Evolutionary conservation across 2,113 vertebrate genomes (phyloP).

Genomic region (Orycteropus afer): DNA sequence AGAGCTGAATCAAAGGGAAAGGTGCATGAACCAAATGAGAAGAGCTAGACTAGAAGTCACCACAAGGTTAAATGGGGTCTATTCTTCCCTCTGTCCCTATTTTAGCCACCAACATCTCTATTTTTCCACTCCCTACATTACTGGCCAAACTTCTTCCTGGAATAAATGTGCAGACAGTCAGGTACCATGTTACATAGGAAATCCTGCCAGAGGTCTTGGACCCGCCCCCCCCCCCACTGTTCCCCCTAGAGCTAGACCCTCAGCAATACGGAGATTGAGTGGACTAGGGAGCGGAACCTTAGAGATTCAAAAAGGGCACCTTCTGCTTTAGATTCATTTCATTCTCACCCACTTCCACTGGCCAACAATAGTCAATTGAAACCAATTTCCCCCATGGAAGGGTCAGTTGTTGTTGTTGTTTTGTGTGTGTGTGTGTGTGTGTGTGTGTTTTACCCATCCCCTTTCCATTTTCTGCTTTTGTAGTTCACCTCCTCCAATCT

Average conservation of each 20-base stretch:
- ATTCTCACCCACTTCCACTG: slow-evolving; percentile 24
- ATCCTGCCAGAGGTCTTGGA: slow-evolving; percentile 13
- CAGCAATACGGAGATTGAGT: not conserved
- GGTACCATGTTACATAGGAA: slow-evolving; percentile 65
- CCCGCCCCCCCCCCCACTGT: not conserved
- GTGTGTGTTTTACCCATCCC: slow-evolving; percentile 52
- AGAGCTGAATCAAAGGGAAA: not conserved
- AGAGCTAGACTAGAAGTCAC: not conserved
- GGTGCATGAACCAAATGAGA: not conserved
- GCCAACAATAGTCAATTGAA: slow-evolving; percentile 73
- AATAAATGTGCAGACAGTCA: slow-evolving; percentile 65
- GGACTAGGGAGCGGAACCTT: not conserved
- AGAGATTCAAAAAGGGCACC: not conserved
- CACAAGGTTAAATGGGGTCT: not conserved
- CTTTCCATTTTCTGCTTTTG: slow-evolving; percentile 87
- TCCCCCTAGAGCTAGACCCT: not conserved
- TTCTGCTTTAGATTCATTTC: slow-evolving; percentile 36
- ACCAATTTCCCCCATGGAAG: slow-evolving; percentile 75
- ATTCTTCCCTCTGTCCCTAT: slow-evolving; percentile 1
- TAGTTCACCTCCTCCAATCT: slow-evolving; percentile 89
- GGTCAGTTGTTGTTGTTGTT: slow-evolving; percentile 73
- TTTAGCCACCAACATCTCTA: slow-evolving; percentile 71
- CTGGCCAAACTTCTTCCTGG: slow-evolving; percentile 70
- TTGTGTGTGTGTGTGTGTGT: not conserved
- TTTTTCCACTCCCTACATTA: slow-evolving; percentile 61